These are phyloP conservation scores for Notarius quadriscutis DNA, from an alignment of 2,113 vertebrate genomes.

Conservation along the genomic window DNA sequence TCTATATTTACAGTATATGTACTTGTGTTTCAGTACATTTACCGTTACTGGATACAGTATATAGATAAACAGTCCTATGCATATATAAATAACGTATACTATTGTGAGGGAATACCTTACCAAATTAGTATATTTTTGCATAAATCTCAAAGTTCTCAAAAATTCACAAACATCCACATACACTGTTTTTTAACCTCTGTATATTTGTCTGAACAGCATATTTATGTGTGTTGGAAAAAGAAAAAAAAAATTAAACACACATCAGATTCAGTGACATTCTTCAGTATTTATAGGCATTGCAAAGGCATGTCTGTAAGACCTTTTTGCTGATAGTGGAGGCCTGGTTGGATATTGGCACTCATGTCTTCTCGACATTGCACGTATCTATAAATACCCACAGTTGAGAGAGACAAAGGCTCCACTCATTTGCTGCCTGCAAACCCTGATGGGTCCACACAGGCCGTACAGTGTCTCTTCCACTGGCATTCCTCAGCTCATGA, in stretches of 20 bases:
- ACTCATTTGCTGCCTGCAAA: conserved; percentile 50
- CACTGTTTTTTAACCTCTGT: not conserved
- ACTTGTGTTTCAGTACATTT: not conserved
- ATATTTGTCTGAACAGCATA: not conserved
- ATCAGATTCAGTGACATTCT: not conserved
- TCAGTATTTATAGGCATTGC: conserved; percentile 12
- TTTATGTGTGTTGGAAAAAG: too few species aligned
- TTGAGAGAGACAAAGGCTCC: conserved; percentile 52
- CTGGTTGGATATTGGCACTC: conserved; percentile 34
- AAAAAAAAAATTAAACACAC: not conserved
- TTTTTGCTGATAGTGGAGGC: conserved; percentile 9
- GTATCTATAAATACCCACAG: conserved; percentile 55
- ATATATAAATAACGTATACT: not conserved
- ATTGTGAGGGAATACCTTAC: not conserved
- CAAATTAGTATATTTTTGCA: not conserved
- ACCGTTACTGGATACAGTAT: not conserved
- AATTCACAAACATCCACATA: not conserved
- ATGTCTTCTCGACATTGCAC: conserved; percentile 42
- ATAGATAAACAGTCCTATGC: not conserved
- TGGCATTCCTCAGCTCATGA: conserved; percentile 40
- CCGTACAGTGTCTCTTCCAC: conserved; percentile 51
- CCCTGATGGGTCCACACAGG: conserved; percentile 47
- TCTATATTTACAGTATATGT: not conserved
- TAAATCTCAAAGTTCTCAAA: not conserved
- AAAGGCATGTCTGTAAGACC: conserved; percentile 44